Base-by-base conservation (phyloP, 2,888 invertebrate genomes). In the Galerucella pusilla region DNA sequence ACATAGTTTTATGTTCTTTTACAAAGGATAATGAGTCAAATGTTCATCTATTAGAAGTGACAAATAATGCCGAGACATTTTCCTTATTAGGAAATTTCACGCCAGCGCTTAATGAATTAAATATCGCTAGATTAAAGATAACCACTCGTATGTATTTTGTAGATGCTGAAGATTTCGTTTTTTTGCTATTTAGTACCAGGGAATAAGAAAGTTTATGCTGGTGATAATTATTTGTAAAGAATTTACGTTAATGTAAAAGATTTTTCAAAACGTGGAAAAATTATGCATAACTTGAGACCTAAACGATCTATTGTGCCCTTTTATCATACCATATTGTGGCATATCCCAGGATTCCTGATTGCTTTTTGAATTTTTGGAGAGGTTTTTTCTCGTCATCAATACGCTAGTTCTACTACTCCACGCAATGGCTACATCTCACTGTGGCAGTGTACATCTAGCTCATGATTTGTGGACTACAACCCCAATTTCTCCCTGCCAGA, bases 1-100 rank as follows among this genome's bases (percentile, higher is more conserved):
- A 73, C 73, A 80, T 81, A 77, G 78, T 81, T 81, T 78, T 73
- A 68, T 78, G 74, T 77, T 81, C 81, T 83, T 81, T 79, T 75
- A 76, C 77, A 79, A 77, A 69, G 76, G 68, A 74, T 79, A 79
- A 78, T 79, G 78, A 79, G 78, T 76, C 69, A 77, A 79, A 79
- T 78, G 79, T 79, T 77, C 77, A 77, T 78, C 72, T 78, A 74
- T 78, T 79, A 75, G 75, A 78, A 74, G 72, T 76, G 77, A 77
- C 76, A 77, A 78, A 79, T 76, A 76, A 75, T 77, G 74, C 71
- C 76, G 72, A 72, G 72, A 63, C 77, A 70, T 77, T 76, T 73
- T 52, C 74, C 76, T 76, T 78, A 78, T 78, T 76, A 68, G 73
- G 77, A 28, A 6, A 7, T 46, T 7, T 60, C 52, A 64, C 70